A percentile compares a stretch with the other conserved stretches of the same genome.
These are phyloP conservation scores for Mastacembelus armatus DNA, from an alignment of 2,797 vertebrate genomes.

Conservation along the genomic window DNA sequence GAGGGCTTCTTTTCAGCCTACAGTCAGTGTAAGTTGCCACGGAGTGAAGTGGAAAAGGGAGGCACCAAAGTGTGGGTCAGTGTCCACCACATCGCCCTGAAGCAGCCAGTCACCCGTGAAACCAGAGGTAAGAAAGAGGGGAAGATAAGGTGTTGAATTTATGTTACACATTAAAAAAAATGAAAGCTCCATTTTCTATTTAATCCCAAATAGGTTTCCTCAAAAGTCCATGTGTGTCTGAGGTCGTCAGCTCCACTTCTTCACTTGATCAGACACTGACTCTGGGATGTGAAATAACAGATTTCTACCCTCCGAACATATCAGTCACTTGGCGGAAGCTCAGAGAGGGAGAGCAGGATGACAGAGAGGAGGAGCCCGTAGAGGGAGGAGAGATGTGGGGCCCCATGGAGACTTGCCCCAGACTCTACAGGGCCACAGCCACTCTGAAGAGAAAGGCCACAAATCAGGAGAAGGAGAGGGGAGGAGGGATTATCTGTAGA, in stretches of 20 bases:
- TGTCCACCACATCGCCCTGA: slow-evolving; percentile 84
- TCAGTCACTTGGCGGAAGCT: slow-evolving; percentile 81
- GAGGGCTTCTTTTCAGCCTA: slow-evolving; percentile 84
- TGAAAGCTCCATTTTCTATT: background rate
- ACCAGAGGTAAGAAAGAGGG: slow-evolving; percentile 75
- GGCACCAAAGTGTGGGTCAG: slow-evolving; percentile 84
- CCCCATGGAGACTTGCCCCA: slow-evolving; percentile 73
- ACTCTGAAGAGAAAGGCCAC: slow-evolving; percentile 52
- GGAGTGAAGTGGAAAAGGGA: slow-evolving; percentile 79
- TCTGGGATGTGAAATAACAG: slow-evolving; percentile 81
- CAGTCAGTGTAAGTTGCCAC: slow-evolving; percentile 84
- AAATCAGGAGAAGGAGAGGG: slow-evolving; percentile 51
- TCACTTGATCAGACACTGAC: slow-evolving; percentile 47
- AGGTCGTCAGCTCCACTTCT: slow-evolving; percentile 63
- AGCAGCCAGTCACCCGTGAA: slow-evolving; percentile 80
- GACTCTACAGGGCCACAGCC: slow-evolving; percentile 75
- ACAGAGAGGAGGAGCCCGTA: slow-evolving; percentile 72
- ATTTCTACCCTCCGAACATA: slow-evolving; percentile 82
- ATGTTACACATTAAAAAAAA: background rate
- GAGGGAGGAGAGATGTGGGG: slow-evolving; percentile 81
- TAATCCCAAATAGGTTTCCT: slow-evolving; percentile 77
- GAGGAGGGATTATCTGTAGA: slow-evolving; percentile 76
- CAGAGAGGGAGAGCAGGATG: slow-evolving; percentile 68
- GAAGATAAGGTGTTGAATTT: background rate
- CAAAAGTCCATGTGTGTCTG: slow-evolving; percentile 77